Percentiles rank a stretch among this genome's conserved stretches.
Evolutionary conservation across 2,113 vertebrate genomes (phyloP).

Genomic region (Gavialis gangeticus): DNA sequence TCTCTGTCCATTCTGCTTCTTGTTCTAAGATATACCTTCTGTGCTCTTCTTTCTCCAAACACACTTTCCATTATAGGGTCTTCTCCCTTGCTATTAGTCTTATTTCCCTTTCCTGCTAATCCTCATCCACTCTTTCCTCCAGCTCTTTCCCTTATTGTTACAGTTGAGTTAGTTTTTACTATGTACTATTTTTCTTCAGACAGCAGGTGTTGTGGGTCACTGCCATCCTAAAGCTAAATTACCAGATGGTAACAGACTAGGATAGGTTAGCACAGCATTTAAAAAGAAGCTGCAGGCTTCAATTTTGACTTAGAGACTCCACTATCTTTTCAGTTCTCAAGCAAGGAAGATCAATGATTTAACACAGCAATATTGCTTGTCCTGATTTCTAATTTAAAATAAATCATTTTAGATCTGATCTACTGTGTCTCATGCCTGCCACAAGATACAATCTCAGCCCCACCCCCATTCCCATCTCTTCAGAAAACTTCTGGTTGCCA

Average conservation of each 20-base stretch:
- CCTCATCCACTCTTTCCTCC: not conserved
- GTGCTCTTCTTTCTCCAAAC: not conserved
- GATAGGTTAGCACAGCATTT: not conserved
- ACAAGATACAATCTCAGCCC: not conserved
- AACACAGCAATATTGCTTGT: not conserved
- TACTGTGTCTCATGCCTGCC: not conserved
- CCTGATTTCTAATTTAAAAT: not conserved
- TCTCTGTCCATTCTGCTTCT: not conserved
- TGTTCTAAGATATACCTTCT: constrained; percentile 3
- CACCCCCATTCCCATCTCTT: not conserved
- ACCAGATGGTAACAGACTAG: not conserved
- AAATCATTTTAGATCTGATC: not conserved
- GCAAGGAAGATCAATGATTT: constrained; percentile 7
- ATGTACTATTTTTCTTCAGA: not conserved
- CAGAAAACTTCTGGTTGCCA: not conserved
- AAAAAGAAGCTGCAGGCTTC: not conserved
- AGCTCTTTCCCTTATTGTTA: not conserved
- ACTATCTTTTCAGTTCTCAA: not conserved
- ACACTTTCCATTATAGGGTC: not conserved
- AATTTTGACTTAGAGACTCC: not conserved
- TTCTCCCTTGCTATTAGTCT: not conserved
- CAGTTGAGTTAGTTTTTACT: not conserved
- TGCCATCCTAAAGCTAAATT: not conserved
- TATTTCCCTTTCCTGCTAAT: not conserved
- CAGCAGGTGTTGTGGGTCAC: not conserved